Percentiles rank a stretch among this genome's conserved stretches.
phyloP scores from a whole-genome alignment of 2,888 invertebrate species.

The Morinoia aosen region DNA sequence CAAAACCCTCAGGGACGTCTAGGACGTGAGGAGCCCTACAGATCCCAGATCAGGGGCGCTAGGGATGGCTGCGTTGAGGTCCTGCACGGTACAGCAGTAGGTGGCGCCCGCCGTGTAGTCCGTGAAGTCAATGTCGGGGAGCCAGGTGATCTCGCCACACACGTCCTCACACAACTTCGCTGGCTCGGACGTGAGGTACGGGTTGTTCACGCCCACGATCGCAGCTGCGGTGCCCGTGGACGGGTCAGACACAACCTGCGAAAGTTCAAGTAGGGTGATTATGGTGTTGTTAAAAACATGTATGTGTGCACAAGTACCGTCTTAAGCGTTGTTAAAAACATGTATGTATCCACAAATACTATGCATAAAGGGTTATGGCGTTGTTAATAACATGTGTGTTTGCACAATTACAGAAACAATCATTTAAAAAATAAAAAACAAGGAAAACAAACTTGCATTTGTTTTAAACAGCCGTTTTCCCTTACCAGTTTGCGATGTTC shows the following conservation, averaged over 20 bases:
- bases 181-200: constrained; percentile 8
- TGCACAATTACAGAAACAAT: no score
- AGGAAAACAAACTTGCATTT: no score
- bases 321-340: no score
- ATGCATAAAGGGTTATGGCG: no score
- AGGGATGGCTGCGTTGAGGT: constrained; percentile 52
- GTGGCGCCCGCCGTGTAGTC: constrained; percentile 55
- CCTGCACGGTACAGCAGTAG: constrained; percentile 61
- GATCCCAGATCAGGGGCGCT: constrained; percentile 56
- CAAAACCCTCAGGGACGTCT: constrained; percentile 70
- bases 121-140: constrained; percentile 54
- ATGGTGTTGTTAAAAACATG: no score
- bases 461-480: no score
- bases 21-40: constrained; percentile 52
- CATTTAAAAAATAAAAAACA: no score
- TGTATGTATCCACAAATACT: no score
- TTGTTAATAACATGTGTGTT: no score
- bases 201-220: constrained; percentile 58
- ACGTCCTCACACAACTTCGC: constrained; percentile 29
- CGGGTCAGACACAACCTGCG: constrained; percentile 59
- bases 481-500: no score
- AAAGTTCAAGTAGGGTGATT: not conserved
- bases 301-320: no score
- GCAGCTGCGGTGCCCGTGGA: constrained; percentile 53
- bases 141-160: constrained; percentile 56